Evolutionary conservation across 2,113 vertebrate genomes (phyloP).

Genomic region (Amphiprion ocellaris): DNA sequence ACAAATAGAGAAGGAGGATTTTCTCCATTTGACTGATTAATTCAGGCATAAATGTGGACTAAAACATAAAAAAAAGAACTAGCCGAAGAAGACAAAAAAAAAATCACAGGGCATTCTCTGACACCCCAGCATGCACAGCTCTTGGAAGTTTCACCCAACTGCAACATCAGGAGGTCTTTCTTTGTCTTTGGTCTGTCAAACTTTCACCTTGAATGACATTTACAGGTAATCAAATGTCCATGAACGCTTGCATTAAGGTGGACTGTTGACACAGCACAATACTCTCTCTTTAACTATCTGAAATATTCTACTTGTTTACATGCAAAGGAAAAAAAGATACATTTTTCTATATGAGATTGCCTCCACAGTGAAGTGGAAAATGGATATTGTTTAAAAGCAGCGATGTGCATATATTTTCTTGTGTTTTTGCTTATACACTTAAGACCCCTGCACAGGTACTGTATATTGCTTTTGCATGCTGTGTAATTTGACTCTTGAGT

Average conservation of each 20-base stretch:
- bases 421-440: conserved; percentile 9
- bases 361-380: conserved; percentile 36
- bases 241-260: not conserved
- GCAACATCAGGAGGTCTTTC: conserved; percentile 23
- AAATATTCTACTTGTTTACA: not conserved
- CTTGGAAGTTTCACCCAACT: conserved; percentile 22
- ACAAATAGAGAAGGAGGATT: no score
- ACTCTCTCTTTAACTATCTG: not conserved
- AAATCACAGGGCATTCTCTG: not conserved
- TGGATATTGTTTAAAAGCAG: conserved; percentile 24
- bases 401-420: conserved; percentile 5
- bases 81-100: not conserved
- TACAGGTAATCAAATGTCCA: conserved; percentile 45
- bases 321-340: conserved; percentile 2
- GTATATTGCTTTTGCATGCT: conserved; percentile 29
- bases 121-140: conserved; percentile 33
- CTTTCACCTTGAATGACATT: conserved; percentile 55
- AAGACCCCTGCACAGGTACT: conserved; percentile 27
- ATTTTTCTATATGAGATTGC: not conserved
- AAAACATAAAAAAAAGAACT: not conserved
- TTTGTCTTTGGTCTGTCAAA: conserved; percentile 29
- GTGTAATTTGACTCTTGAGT: conserved; percentile 32
- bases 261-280: conserved; percentile 43
- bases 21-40: not conserved
- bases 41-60: not conserved